Evolutionary conservation across 2,888 invertebrate species (phyloP), one percentile per base, ranked within the genome.

Genomic region (Lacanobia oleracea): DNA sequence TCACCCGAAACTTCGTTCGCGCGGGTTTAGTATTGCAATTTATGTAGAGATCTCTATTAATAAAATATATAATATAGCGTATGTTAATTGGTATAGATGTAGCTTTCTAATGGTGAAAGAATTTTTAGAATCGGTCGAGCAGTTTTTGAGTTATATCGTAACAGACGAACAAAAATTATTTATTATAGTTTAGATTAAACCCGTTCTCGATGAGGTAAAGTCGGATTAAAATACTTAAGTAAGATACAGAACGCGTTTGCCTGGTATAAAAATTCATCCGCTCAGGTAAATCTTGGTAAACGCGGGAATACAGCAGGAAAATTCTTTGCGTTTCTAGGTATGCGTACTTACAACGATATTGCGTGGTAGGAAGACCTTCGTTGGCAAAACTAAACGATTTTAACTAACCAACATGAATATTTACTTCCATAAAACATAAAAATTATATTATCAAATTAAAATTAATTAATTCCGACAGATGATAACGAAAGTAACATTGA

Each of bases 401-500:
- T 12, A 12, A 6, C 9, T 7, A 4, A 45, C 8, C 3, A 37
- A n/a, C 4, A 9, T 27, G 0, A 23, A 37, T 2, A 9, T 8
- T 18, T 21, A 23, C 10, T 37, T 48, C 45, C 1, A 16, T 21
- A 33, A 12, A 40, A 64, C 6, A 27, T 27, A 51, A 6, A 40
- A 10, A 18, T n/a, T 6, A 33, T 37, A 7, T 37, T 54, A 40
- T 23, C 53, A 14, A 48, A 43, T 40, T 40, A 33, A 57, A 33
- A 73, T 43, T 12, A 43, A 48, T 40, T 43, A n/a, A 16, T 43
- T 51, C 10, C 23, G 18, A 53, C 12, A 77, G 70, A 81, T 66
- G 60, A 75, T 72, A 75, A 67, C 59, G 51, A 61, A 61, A 67
- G 27, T 79, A 62, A 69, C 50, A 75, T 62, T 56, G 53, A 59